Evolutionary conservation across 2,888 invertebrate species (phyloP), one percentile per base, ranked within the genome.

Genomic region (Diadegma fenestrale): DNA sequence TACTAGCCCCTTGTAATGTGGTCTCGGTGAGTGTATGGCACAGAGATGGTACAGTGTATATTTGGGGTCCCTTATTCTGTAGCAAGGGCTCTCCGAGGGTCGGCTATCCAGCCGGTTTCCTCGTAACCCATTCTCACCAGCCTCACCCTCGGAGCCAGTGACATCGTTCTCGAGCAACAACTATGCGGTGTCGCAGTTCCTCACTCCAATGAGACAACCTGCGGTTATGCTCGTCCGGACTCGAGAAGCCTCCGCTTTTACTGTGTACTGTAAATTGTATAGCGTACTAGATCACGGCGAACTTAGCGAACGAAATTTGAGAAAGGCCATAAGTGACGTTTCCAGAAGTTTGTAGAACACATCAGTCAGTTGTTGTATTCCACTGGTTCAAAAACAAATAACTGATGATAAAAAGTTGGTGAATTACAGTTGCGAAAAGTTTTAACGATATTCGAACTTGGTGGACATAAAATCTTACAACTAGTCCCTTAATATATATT

Each of bases 1-100:
- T 94, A 93, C 93, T 92, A 90, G 89, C 90, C 92, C 92, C 92
- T 93, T 91, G 93, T 90, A 92, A 89, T 91, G 89, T 87, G 90
- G 92, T 90, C 90, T 88, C 89, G 88, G 66, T 66, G 58, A 58
- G 61, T 68, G 84, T 68, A 73, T 48, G 87, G 79, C 73, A 63
- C 73, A 66, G 76, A 82, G 82, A 76, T 84, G 87, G 86, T 85
- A 86, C 86, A 85, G 85, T 78, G 76, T 73, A 82, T 75, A 68
- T 68, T 75, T 79, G 61, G 84, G 84, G 72, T 80, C 75, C 63
- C 83, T 78, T 82, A 71, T 73, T 85, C 77, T 76, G 81, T 76
- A 69, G 77, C 85, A 77, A 80, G 86, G 86, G 86, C 85, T 83
- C 89, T 90, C 88, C 84, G 87, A 84, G 89, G 88, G 87, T 87